Evolutionary conservation across 2,113 vertebrate genomes (phyloP), one percentile per base, ranked within the genome.

Genomic region (Ciconia boyciana): DNA sequence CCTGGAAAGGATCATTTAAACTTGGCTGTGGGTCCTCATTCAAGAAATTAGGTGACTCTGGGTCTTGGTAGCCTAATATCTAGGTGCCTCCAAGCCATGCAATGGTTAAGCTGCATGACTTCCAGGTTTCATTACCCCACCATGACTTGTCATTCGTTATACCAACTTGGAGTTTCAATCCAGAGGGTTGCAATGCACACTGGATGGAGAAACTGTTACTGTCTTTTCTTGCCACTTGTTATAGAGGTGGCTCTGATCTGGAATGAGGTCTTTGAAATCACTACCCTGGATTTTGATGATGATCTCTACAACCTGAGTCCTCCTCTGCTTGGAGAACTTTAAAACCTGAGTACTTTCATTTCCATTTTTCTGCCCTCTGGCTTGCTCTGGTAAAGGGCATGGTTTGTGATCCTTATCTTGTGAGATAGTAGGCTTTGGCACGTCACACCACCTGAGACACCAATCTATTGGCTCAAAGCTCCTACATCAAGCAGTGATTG

Each of bases 181-280:
- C 13, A n/a, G 48, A 39, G 22, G 9, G 11, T 2, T 77, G 34
- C 19, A 48, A 10, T 43, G 24, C 10, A 22, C 0, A 1, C 0
- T 46, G 46, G 19, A 14, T 75, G 22, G 71, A 58, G 28, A 75
- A 91, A 34, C 3, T 72, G 28, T 64, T 43, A 2, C 13, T 17
- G 9, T 43, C 54, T 80, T 61, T 65, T 62, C 25, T 80, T 74
- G 43, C 4, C 34, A 21, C 29, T 25, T 85, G 34, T 44, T 26
- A 20, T 9, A 41, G 76, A 49, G 11, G 7, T 70, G 36, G 34
- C 4, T 86, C 10, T 66, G 28, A 52, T 48, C 36, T 88, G 49
- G 70, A 90, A 18, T 0, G 1, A 84, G 39, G 10, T 8, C 13
- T 91, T 57, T 77, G 55, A 81, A 80, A 64, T 74, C 19, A 29